Percentiles rank a stretch among this genome's conserved stretches.
phyloP scores from a whole-genome alignment of 1,140 invertebrate species.

The Caenorhabditis latens region DNA sequence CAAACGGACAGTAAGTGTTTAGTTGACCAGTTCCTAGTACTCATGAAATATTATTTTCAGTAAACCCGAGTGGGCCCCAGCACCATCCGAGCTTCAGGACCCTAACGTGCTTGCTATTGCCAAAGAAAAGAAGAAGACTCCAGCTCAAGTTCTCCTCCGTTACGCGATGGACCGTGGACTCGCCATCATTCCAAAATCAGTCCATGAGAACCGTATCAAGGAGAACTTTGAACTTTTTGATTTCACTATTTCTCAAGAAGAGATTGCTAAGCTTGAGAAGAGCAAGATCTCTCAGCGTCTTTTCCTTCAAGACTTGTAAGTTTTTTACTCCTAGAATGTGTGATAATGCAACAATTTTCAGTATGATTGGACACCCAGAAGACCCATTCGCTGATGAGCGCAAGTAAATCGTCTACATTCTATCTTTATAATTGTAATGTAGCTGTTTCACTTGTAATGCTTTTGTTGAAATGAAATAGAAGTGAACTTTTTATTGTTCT shows the following conservation, averaged over 20 bases:
- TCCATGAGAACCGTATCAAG: conserved; percentile 76
- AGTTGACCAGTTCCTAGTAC: no score
- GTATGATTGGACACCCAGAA: conserved; percentile 66
- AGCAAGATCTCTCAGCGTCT: conserved; percentile 61
- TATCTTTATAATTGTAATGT: no score
- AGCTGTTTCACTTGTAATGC: no score
- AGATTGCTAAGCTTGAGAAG: conserved; percentile 64
- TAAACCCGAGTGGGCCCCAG: conserved; percentile 68
- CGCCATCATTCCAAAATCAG: conserved; percentile 78
- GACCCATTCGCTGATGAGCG: conserved; percentile 66
- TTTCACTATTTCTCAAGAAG: conserved; percentile 69
- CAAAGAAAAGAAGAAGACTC: conserved; percentile 81
- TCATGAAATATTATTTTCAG: conserved; percentile 55
- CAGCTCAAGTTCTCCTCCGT: conserved; percentile 81
- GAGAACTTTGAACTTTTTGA: conserved; percentile 77
- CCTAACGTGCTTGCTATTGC: conserved; percentile 80
- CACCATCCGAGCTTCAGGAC: conserved; percentile 78
- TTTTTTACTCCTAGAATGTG: neutral
- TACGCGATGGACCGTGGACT: conserved; percentile 74
- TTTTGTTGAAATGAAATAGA: no score
- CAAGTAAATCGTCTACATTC: conserved; percentile 23
- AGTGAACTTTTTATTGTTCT: no score
- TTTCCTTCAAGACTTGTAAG: conserved; percentile 68
- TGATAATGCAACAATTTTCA: conserved; percentile 6
- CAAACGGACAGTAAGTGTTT: conserved; percentile 47